Evolutionary conservation across 2,797 vertebrate genomes (phyloP).

Genomic region (Sandelia bainsii): DNA sequence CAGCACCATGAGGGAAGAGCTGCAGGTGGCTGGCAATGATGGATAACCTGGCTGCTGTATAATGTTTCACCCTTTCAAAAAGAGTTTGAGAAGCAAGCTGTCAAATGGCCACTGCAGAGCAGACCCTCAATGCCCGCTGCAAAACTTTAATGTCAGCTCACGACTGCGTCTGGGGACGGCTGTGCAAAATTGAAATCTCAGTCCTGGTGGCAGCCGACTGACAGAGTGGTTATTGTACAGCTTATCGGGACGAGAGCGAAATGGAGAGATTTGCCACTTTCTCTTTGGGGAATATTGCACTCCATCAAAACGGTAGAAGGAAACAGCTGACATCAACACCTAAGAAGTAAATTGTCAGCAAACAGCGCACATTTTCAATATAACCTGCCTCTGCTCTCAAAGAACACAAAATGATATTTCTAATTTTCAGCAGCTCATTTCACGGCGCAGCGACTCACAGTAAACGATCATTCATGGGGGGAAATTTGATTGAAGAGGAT

Average conservation of each 20-base stretch:
- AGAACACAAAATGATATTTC: conserved; percentile 13
- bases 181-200: conserved; percentile 61
- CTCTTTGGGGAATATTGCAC: conserved; percentile 27
- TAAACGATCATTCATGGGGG: conserved; percentile 33
- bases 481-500: conserved; percentile 43
- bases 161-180: conserved; percentile 46
- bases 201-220: conserved; percentile 32
- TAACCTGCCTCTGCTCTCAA: conserved; percentile 2
- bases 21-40: conserved; percentile 75
- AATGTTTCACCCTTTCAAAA: conserved; percentile 76
- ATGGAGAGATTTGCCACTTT: conserved; percentile 34
- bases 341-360: conserved; percentile 21
- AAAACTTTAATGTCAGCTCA: conserved; percentile 62
- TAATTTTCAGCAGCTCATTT: conserved; percentile 13
- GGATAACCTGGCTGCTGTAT: conserved; percentile 48
- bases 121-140: conserved; percentile 32
- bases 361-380: conserved; percentile 11
- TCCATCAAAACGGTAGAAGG: conserved; percentile 37
- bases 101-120: conserved; percentile 61
- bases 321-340: conserved; percentile 60
- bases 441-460: neutral
- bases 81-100: conserved; percentile 69
- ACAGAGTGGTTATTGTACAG: conserved; percentile 62
- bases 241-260: conserved; percentile 53
- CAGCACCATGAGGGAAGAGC: conserved; percentile 28